Conservation (phyloP, 1,140 invertebrate species). For the Bursaphelenchus mucronatus region DNA sequence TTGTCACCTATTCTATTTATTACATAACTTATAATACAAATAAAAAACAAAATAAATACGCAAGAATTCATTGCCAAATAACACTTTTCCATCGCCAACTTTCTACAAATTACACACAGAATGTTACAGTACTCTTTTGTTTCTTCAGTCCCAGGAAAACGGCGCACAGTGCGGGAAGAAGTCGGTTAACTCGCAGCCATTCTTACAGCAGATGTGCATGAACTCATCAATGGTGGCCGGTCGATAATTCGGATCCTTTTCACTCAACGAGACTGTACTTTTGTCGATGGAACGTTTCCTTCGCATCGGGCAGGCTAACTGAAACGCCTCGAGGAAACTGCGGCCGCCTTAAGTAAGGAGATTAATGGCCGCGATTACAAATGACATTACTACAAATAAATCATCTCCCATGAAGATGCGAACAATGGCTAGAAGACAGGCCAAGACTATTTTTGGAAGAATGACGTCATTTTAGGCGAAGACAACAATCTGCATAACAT, state of each 20-base stretch:
- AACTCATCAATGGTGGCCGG: slow-evolving; percentile 36
- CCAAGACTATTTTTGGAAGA: too few species aligned
- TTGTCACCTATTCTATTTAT: too few species aligned
- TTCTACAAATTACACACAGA: too few species aligned
- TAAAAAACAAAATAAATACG: too few species aligned
- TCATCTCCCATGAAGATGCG: not conserved
- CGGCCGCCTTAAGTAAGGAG: slow-evolving; percentile 24
- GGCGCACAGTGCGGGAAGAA: slow-evolving; percentile 43
- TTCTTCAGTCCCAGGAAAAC: slow-evolving; percentile 12
- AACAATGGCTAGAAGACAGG: too few species aligned
- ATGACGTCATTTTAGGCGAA: too few species aligned
- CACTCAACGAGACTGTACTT: not conserved
- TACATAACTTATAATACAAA: too few species aligned
- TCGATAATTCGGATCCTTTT: slow-evolving; percentile 23
- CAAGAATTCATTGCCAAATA: too few species aligned
- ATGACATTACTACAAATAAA: not conserved
- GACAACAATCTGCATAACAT: too few species aligned
- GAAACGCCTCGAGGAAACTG: slow-evolving; percentile 42
- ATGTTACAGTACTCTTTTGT: too few species aligned
- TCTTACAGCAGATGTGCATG: slow-evolving; percentile 39
- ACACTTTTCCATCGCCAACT: too few species aligned
- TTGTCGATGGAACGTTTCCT: slow-evolving; percentile 9
- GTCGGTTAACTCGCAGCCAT: slow-evolving; percentile 39
- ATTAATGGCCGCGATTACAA: too few species aligned
- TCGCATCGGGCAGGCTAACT: slow-evolving; percentile 40